Percentiles rank a stretch among this genome's conserved stretches.
Conservation (phyloP, 1,140 invertebrate genomes). For the Heliconius hewitsoni region DNA sequence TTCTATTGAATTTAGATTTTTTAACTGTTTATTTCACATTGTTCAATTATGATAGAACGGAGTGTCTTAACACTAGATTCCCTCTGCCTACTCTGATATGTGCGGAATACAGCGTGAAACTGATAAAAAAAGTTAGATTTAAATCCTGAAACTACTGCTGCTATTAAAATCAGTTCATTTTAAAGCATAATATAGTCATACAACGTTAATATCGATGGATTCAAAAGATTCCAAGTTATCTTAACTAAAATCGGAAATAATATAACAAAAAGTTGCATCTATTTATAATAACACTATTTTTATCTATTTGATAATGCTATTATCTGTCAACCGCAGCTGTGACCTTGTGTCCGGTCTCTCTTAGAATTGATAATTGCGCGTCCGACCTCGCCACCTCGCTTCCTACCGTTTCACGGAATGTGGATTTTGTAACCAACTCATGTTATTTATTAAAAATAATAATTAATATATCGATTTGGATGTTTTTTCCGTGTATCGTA, state of each 20-base stretch:
- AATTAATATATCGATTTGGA: slow-evolving; percentile 34
- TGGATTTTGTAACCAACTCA: slow-evolving; percentile 38
- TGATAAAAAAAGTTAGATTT: too few species aligned
- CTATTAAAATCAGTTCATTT: too few species aligned
- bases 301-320: slow-evolving; percentile 22
- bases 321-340: slow-evolving; percentile 43
- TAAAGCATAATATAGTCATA: too few species aligned
- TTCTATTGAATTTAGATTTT: too few species aligned
- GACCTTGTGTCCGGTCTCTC: slow-evolving; percentile 47
- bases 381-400: slow-evolving; percentile 48
- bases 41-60: too few species aligned
- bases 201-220: too few species aligned
- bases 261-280: neutral
- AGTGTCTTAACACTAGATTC: too few species aligned
- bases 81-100: too few species aligned
- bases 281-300: neutral
- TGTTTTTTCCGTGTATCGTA: slow-evolving; percentile 38
- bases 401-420: slow-evolving; percentile 51
- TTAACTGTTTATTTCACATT: too few species aligned
- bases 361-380: slow-evolving; percentile 51
- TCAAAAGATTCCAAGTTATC: too few species aligned
- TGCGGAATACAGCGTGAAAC: too few species aligned
- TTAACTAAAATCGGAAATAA: neutral
- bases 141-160: too few species aligned
- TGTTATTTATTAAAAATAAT: slow-evolving; percentile 33